Evolutionary conservation across 1,140 invertebrate genomes (phyloP).

Genomic region (Zaprionus lachaisei): DNA sequence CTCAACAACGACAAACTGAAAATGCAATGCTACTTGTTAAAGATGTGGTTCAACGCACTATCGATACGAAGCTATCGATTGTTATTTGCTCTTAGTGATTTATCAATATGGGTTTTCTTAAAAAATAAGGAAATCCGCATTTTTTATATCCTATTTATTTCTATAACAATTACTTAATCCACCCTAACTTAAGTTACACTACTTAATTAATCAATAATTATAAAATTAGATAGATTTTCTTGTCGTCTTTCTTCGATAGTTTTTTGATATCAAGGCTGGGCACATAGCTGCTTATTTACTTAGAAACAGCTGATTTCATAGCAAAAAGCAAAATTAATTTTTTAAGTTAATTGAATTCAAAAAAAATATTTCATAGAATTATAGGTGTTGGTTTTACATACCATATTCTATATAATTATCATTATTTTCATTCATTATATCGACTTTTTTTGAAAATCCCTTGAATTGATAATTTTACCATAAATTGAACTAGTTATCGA

Average conservation of each 20-base stretch:
- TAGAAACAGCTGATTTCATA: too few relatives aligned
- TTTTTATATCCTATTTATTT: too few relatives aligned
- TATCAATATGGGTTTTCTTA: neutral
- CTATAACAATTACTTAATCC: neutral
- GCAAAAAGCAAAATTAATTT: too few relatives aligned
- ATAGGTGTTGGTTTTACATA: neutral
- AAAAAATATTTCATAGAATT: neutral
- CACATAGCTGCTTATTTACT: too few relatives aligned
- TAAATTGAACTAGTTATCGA: conserved; percentile 34
- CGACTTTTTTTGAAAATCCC: neutral
- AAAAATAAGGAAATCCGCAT: neutral
- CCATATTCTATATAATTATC: neutral
- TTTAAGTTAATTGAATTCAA: too few relatives aligned
- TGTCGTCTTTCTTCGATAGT: too few relatives aligned
- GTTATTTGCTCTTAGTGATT: neutral
- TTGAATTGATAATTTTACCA: neutral
- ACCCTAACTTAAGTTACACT: too few relatives aligned
- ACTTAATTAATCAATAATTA: too few relatives aligned
- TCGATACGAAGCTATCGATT: conserved; percentile 5
- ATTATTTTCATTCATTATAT: neutral
- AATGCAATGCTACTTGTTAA: conserved; percentile 15
- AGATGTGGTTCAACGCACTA: neutral
- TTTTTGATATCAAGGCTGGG: too few relatives aligned
- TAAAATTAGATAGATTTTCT: too few relatives aligned
- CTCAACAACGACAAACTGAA: conserved; percentile 17